Conservation (phyloP, 1,140 invertebrate species). For the Oedothorax gibbosus region DNA sequence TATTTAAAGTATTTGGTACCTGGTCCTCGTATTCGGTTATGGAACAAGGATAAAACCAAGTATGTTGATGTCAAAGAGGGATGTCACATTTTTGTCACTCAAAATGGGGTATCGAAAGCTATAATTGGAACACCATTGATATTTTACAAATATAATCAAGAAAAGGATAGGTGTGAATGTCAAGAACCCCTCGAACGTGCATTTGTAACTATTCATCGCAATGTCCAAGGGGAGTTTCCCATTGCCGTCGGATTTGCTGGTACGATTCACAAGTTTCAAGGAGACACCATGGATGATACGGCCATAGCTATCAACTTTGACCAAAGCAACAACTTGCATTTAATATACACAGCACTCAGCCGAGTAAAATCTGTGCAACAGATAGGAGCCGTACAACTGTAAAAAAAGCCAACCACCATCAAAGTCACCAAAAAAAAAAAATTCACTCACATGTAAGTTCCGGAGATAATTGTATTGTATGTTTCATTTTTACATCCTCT, state of each 20-base stretch:
- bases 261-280: constrained; percentile 14
- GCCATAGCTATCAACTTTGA: constrained; percentile 18
- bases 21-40: background rate
- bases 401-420: background rate
- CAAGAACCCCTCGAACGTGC: background rate
- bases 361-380: constrained; percentile 24
- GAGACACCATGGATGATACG: background rate
- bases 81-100: background rate
- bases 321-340: background rate
- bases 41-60: background rate
- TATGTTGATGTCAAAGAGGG: background rate
- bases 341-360: constrained; percentile 28
- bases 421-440: too few species aligned
- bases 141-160: background rate
- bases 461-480: too few species aligned
- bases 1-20: background rate
- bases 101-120: background rate
- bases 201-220: too few species aligned
- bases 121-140: background rate
- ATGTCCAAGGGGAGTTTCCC: background rate
- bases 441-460: too few species aligned
- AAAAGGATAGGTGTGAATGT: background rate
- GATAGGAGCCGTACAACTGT: constrained; percentile 3
- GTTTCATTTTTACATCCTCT: too few species aligned
- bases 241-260: background rate